Conservation (phyloP, 2,113 vertebrate genomes). For the Diadophis punctatus region DNA sequence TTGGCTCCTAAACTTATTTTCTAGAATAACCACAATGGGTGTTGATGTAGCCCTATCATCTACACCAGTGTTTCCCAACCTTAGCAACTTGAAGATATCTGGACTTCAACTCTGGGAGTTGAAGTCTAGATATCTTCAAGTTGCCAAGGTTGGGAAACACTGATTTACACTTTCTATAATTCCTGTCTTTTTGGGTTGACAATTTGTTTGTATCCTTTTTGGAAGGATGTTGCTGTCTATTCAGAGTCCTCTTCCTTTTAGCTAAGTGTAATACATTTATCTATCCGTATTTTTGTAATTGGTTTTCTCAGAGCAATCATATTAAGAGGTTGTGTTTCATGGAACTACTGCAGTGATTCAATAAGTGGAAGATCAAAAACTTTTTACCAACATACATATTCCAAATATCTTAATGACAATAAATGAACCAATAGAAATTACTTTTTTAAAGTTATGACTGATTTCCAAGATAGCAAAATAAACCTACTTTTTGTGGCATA, state of each 20-base stretch:
- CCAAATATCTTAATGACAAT: conserved; percentile 5
- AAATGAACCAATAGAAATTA: background rate
- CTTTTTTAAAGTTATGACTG: conserved; percentile 3
- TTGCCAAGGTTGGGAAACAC: no score
- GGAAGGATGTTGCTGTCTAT: background rate
- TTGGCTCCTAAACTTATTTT: background rate
- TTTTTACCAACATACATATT: background rate
- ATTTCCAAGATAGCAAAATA: background rate
- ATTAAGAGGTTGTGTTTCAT: background rate
- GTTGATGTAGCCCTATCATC: background rate
- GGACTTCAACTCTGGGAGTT: no score
- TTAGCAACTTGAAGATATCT: no score
- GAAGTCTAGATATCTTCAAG: no score
- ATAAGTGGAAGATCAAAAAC: conserved; percentile 31
- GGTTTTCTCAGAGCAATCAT: background rate
- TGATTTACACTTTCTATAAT: no score
- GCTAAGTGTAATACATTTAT: background rate
- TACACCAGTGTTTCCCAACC: no score
- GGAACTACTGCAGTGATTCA: conserved; percentile 25
- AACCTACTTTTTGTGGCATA: background rate
- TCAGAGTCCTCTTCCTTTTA: background rate
- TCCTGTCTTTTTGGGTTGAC: background rate
- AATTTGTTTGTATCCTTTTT: background rate
- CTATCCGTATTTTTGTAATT: background rate
- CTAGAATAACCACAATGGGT: background rate